These are phyloP conservation scores for Leptopilina boulardi DNA, from an alignment of 1,140 invertebrate species.

Conservation along the genomic window DNA sequence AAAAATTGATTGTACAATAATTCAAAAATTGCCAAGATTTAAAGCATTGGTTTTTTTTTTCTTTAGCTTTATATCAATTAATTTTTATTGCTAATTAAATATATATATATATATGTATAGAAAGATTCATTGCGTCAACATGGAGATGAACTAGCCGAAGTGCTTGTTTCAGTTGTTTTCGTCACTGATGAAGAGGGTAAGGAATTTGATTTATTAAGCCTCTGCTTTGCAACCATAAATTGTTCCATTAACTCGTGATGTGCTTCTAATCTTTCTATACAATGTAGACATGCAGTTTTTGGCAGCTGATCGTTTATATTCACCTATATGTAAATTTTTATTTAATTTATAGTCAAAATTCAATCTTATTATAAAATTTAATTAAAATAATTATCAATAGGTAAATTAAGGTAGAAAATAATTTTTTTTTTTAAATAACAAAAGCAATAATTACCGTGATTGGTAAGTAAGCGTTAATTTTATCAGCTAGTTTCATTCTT, in stretches of 20 bases:
- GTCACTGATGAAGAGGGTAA: conserved; percentile 58
- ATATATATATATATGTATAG: neutral
- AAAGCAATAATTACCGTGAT: conserved; percentile 80
- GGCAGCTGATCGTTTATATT: conserved; percentile 83
- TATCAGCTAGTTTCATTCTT: conserved; percentile 82
- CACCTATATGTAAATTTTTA: conserved; percentile 74
- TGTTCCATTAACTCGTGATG: conserved; percentile 83
- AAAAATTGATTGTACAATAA: neutral
- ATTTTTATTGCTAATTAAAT: conserved; percentile 1
- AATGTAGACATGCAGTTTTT: conserved; percentile 84
- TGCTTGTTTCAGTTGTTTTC: conserved; percentile 58
- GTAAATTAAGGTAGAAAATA: neutral
- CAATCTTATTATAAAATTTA: neutral
- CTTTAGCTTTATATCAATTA: neutral
- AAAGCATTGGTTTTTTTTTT: neutral
- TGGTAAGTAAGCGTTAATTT: conserved; percentile 85
- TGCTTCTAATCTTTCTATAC: conserved; percentile 82
- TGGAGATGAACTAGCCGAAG: conserved; percentile 65
- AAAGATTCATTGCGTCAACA: conserved; percentile 61
- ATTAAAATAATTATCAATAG: too few relatives aligned
- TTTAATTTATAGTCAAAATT: neutral
- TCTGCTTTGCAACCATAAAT: conserved; percentile 70
- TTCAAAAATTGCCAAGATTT: neutral
- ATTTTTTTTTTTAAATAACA: neutral
- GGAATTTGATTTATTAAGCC: conserved; percentile 62